A percentile compares a stretch with the other conserved stretches of the same genome.
These are phyloP conservation scores for Hydractinia echinata DNA, from an alignment of 30 jellyfish, hydroid and myxozoan genomes.

Conservation along the genomic window DNA sequence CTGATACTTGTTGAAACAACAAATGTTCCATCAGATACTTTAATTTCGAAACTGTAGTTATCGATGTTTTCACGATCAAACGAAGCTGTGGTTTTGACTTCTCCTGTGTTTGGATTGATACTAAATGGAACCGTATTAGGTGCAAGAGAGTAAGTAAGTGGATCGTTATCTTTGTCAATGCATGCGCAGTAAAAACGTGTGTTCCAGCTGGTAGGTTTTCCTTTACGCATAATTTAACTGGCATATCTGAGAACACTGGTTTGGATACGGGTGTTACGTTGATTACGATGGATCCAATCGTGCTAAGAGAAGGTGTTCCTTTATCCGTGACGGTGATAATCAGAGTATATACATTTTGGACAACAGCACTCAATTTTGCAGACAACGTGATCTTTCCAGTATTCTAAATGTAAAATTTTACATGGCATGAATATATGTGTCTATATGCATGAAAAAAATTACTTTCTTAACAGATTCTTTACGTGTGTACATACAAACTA, in stretches of 20 bases:
- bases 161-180: constrained; percentile 61
- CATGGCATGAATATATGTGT: neutral
- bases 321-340: constrained; percentile 44
- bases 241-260: neutral
- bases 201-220: constrained; percentile 49
- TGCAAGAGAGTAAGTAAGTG: constrained; percentile 33
- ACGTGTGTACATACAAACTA: too few species aligned
- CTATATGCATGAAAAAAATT: neutral
- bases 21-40: constrained; percentile 57
- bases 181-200: constrained; percentile 47
- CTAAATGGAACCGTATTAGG: constrained; percentile 42
- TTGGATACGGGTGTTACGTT: constrained; percentile 4
- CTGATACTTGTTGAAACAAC: constrained; percentile 32
- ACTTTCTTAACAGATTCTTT: neutral
- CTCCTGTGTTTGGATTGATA: constrained; percentile 61
- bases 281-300: neutral
- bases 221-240: constrained; percentile 7
- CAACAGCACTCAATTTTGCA: neutral
- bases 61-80: constrained; percentile 53
- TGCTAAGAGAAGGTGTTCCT: constrained; percentile 33
- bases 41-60: constrained; percentile 33
- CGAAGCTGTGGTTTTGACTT: constrained; percentile 42
- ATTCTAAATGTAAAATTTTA: neutral
- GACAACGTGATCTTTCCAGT: neutral
- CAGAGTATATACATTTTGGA: constrained; percentile 8